phyloP scores from a whole-genome alignment of 1,140 invertebrate species.

The Plectus sambesii region DNA sequence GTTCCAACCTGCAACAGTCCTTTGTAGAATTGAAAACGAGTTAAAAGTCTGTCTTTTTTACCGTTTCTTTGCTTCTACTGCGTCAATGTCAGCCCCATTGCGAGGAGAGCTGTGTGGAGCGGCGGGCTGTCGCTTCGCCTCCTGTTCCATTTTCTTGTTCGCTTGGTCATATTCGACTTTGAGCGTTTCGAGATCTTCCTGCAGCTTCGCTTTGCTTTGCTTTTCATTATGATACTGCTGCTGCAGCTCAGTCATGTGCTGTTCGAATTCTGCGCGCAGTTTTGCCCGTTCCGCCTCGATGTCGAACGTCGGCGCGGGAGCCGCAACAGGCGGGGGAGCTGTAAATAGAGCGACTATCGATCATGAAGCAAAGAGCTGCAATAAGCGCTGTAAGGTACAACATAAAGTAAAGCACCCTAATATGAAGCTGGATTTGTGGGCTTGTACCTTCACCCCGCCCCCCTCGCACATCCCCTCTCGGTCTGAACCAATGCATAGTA shows the following conservation, averaged over 20 bases:
- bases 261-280: conserved; percentile 49
- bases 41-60: conserved; percentile 5
- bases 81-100: conserved; percentile 21
- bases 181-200: conserved; percentile 54
- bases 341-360: too few relatives aligned
- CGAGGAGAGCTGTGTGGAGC: too few relatives aligned
- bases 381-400: too few relatives aligned
- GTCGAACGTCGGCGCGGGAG: too few relatives aligned
- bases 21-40: background rate
- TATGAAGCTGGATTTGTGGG: background rate
- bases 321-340: too few relatives aligned
- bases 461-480: conserved; percentile 20
- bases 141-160: conserved; percentile 47
- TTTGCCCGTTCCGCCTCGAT: conserved; percentile 50
- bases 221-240: conserved; percentile 54
- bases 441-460: conserved; percentile 9
- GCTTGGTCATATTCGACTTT: conserved; percentile 54
- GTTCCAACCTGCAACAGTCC: conserved; percentile 54
- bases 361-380: too few relatives aligned
- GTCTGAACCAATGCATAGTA: conserved; percentile 19
- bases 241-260: conserved; percentile 52
- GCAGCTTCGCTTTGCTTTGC: conserved; percentile 53
- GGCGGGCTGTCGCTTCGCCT: conserved; percentile 21
- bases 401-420: conserved; percentile 11
- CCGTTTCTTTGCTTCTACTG: conserved; percentile 34